These are phyloP conservation scores for Pomacea maculata DNA, from an alignment of 1,140 invertebrate genomes.

Conservation along the genomic window DNA sequence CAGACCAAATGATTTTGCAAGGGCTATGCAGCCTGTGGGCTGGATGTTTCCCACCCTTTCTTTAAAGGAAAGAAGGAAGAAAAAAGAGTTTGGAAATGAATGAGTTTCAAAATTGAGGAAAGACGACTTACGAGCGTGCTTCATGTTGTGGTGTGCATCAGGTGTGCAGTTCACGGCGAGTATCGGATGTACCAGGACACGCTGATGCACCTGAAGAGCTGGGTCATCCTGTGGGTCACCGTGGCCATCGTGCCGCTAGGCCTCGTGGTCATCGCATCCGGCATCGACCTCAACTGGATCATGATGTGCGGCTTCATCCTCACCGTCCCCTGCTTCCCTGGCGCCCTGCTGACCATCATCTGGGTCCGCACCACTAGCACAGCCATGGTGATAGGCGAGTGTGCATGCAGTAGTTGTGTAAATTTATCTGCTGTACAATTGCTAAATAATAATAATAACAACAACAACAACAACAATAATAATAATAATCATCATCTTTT, in stretches of 20 bases:
- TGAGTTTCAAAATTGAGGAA: too few species aligned
- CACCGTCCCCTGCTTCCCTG: slow-evolving; percentile 52
- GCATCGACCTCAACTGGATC: slow-evolving; percentile 53
- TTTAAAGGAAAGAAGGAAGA: too few species aligned
- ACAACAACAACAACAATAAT: too few species aligned
- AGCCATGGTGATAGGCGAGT: slow-evolving; percentile 46
- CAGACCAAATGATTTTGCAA: too few species aligned
- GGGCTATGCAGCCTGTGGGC: too few species aligned
- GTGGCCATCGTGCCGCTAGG: slow-evolving; percentile 49
- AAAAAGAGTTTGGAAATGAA: too few species aligned
- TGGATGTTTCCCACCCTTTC: too few species aligned
- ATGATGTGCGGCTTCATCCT: slow-evolving; percentile 51
- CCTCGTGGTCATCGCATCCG: slow-evolving; percentile 36
- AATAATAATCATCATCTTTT: too few species aligned
- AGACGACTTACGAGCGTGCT: too few species aligned
- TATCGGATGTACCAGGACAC: slow-evolving; percentile 40
- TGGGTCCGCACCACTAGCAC: slow-evolving; percentile 49
- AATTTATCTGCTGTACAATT: too few species aligned
- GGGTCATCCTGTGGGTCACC: slow-evolving; percentile 57
- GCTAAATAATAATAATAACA: too few species aligned
- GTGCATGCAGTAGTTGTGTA: background rate
- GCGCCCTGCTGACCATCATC: slow-evolving; percentile 47
- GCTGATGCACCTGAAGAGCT: slow-evolving; percentile 45
- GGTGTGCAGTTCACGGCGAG: slow-evolving; percentile 30
- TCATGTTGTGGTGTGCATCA: background rate